Evolutionary conservation across 2,888 invertebrate genomes (phyloP), one percentile per base, ranked within the genome.

Genomic region (Sarcophaga caerulescens): DNA sequence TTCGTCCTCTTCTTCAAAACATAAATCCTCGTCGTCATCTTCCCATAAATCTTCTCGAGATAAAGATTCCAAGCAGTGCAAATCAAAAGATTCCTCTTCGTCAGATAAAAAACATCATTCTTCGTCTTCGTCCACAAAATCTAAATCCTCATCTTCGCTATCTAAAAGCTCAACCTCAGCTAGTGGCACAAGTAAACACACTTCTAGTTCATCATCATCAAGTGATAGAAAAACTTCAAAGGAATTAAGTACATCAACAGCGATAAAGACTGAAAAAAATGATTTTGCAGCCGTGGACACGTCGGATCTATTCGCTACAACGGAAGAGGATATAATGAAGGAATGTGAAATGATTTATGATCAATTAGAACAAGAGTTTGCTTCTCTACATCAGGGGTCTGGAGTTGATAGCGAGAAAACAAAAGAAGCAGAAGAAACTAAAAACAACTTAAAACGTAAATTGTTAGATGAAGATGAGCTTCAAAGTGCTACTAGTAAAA

Each of bases 271-370:
- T n/a, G 69, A 73, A 73, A 73, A 59, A 45, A 14, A 17, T 5
- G 71, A 84, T 75, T 21, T 65, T 11, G 62, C 47, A 1, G 10
- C n/a, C 0, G 78, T 23, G 11, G 79, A 84, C 14, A 79, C 88
- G 4, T 63, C 84, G 12, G 89, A 89, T 35, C 63, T 90, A 17
- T 90, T 90, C 79, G 89, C 90, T 12, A 89, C 90, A 44, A 95
- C 96, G 90, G 95, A 96, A 88, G 95, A 95, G 87, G 95, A 96
- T 88, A 95, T 97, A 84, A 95, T 96, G 90, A 95, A 96, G 89
- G 97, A 98, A 93, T 98, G 98, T 92, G 95, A 96, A 90, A 96
- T 95, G 93, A 97, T 98, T 89, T 98, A 97, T 93, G 96, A 97
- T 93, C 97, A 97, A 93, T 95, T 96, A 93, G 95, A 95, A 81